phyloP scores from a whole-genome alignment of 2,888 invertebrate genomes.

The Ochropacha duplaris region DNA sequence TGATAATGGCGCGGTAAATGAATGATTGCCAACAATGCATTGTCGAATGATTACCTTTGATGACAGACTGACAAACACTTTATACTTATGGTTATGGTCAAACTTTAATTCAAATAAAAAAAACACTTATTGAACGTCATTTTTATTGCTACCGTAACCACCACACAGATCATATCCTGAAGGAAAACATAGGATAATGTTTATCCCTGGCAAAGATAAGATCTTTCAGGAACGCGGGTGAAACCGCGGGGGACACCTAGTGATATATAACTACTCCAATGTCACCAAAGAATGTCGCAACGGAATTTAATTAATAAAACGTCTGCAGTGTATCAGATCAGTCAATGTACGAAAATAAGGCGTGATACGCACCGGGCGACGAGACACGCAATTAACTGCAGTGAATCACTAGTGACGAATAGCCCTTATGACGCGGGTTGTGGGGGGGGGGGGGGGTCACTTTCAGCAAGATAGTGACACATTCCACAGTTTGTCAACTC shows the following conservation, averaged over 20 bases:
- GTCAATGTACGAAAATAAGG: slow-evolving; percentile 22
- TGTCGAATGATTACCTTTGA: not conserved
- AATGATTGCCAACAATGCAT: not conserved
- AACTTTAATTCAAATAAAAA: too few relatives aligned
- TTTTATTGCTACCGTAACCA: too few relatives aligned
- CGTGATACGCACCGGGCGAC: slow-evolving; percentile 15
- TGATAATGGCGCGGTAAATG: not conserved
- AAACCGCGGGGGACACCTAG: too few relatives aligned
- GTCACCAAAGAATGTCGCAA: not conserved
- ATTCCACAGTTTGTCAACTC: not conserved
- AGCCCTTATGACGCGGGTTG: slow-evolving; percentile 17
- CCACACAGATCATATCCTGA: too few relatives aligned
- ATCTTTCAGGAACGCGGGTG: too few relatives aligned
- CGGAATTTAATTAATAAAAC: not conserved
- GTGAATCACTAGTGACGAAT: slow-evolving; percentile 23
- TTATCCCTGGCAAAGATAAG: too few relatives aligned
- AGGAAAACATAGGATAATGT: too few relatives aligned
- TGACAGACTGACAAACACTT: not conserved
- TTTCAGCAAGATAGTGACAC: not conserved
- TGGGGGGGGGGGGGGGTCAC: too few relatives aligned
- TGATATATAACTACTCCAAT: not conserved
- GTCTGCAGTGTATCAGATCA: not conserved
- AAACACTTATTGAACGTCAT: too few relatives aligned
- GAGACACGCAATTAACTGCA: slow-evolving; percentile 11
- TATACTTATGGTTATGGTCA: too few relatives aligned